These are phyloP conservation scores for Uloborus diversus DNA, from an alignment of 1,140 invertebrate species.

Conservation along the genomic window DNA sequence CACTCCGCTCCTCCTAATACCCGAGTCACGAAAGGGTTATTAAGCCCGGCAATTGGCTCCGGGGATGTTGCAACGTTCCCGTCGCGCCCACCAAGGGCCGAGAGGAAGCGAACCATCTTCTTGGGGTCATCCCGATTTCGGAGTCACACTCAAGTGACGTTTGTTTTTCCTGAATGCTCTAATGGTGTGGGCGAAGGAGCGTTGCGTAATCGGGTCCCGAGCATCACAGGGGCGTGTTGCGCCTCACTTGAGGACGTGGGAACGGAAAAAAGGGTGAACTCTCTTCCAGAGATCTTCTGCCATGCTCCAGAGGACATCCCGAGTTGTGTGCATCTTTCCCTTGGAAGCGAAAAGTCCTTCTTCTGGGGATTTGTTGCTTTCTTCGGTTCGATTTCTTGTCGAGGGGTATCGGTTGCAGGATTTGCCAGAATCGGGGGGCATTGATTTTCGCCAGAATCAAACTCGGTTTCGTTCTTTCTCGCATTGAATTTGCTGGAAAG, in stretches of 20 bases:
- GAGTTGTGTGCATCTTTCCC: background rate
- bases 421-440: background rate
- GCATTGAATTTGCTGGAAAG: too few species aligned
- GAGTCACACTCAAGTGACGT: slow-evolving; percentile 44
- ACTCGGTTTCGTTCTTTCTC: too few species aligned
- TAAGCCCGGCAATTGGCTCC: too few species aligned
- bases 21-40: too few species aligned
- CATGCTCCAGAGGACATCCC: background rate
- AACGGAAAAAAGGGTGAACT: slow-evolving; percentile 24
- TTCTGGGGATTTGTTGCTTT: background rate
- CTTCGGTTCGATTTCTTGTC: background rate
- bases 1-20: too few species aligned
- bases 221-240: slow-evolving; percentile 26
- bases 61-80: too few species aligned
- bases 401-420: too few species aligned
- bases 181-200: slow-evolving; percentile 29
- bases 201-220: slow-evolving; percentile 2
- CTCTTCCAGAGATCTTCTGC: background rate
- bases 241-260: slow-evolving; percentile 50
- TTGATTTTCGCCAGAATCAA: too few species aligned
- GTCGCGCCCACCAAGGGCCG: too few species aligned
- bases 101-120: too few species aligned
- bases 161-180: slow-evolving; percentile 43
- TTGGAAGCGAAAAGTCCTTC: background rate
- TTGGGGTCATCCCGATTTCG: slow-evolving; percentile 31